Percentiles rank a stretch among this genome's conserved stretches.
Evolutionary conservation across 2,113 vertebrate genomes (phyloP).

Genomic region (Nesospiza acunhae): DNA sequence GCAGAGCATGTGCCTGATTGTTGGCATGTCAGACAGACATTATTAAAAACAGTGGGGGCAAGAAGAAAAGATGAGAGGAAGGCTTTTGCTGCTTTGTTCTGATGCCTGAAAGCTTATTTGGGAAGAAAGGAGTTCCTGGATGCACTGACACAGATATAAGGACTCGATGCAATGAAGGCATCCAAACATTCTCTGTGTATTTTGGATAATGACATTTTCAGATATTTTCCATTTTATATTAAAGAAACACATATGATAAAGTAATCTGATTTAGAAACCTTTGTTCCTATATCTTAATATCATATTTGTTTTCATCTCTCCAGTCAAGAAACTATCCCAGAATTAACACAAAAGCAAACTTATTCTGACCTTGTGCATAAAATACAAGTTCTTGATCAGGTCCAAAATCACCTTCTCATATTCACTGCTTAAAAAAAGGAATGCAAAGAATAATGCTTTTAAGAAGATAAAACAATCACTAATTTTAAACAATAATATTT

Average conservation of each 20-base stretch:
- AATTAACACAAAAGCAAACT: not conserved
- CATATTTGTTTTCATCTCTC: not conserved
- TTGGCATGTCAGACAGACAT: slow-evolving; percentile 61
- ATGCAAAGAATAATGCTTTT: not conserved
- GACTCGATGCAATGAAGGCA: not conserved
- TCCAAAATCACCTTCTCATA: not conserved
- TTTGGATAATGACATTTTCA: not conserved
- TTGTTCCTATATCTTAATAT: not conserved
- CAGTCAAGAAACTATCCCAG: not conserved
- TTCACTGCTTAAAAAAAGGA: not conserved
- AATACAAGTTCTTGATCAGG: not conserved
- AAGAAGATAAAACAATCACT: not conserved
- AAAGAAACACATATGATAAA: not conserved
- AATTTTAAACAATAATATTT: not conserved
- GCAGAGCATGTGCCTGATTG: slow-evolving; percentile 59
- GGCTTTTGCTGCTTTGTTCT: slow-evolving; percentile 41
- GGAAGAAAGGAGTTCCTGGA: slow-evolving; percentile 35
- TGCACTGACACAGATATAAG: not conserved
- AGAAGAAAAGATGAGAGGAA: slow-evolving; percentile 35
- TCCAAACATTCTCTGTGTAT: not conserved
- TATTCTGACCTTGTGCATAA: not conserved
- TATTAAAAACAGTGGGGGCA: slow-evolving; percentile 65
- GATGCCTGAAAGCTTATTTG: slow-evolving; percentile 17
- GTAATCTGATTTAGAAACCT: not conserved
- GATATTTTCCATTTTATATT: not conserved